Evolutionary conservation across 2,797 vertebrate genomes (phyloP).

Genomic region (Arvicola amphibius): DNA sequence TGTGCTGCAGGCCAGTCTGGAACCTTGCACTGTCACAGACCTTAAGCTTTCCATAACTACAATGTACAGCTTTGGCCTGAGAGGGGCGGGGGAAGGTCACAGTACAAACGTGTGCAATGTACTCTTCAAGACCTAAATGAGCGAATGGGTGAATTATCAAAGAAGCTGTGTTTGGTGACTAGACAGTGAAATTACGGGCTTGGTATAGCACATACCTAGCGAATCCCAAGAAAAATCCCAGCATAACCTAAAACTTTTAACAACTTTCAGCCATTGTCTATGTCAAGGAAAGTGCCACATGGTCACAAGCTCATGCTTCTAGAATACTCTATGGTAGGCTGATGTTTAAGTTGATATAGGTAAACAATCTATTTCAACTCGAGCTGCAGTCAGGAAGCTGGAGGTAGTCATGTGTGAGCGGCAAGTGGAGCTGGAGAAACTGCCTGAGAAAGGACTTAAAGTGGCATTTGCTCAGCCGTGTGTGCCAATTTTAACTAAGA

Average conservation of each 20-base stretch:
- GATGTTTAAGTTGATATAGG: not conserved
- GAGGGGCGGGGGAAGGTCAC: not conserved
- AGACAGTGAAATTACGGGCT: not conserved
- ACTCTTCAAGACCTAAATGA: not conserved
- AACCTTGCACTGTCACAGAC: not conserved
- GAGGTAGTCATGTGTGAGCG: not conserved
- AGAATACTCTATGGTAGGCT: not conserved
- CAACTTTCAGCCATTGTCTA: not conserved
- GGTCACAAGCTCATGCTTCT: not conserved
- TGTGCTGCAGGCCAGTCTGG: not conserved
- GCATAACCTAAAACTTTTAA: not conserved
- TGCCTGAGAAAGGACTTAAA: not conserved
- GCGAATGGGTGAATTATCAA: not conserved
- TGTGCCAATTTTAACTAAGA: not conserved
- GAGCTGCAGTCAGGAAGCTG: not conserved
- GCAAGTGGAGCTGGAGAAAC: too few species aligned
- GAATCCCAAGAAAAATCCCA: not conserved
- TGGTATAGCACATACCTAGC: not conserved
- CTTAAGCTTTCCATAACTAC: constrained; percentile 13
- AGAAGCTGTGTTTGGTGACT: not conserved
- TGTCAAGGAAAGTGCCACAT: not conserved
- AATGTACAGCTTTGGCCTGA: not conserved
- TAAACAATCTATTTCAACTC: not conserved
- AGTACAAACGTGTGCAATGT: not conserved
- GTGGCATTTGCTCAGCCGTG: not conserved